Evolutionary conservation across 2,113 vertebrate species (phyloP).

Genomic region (Eudyptes chrysolophus): DNA sequence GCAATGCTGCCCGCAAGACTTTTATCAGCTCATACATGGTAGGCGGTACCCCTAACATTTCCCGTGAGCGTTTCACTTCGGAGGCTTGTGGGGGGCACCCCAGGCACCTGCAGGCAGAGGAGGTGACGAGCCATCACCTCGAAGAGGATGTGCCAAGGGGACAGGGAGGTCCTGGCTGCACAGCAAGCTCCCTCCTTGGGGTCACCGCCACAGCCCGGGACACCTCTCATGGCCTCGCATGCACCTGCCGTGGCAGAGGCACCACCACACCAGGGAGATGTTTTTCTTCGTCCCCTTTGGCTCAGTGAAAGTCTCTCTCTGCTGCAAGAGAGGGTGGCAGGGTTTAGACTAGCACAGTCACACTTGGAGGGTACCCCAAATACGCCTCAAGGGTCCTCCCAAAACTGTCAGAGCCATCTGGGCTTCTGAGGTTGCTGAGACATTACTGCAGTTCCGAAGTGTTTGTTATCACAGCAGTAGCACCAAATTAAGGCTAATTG

Average conservation of each 20-base stretch:
- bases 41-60: neutral
- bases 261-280: neutral
- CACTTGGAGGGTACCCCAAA: neutral
- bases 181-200: neutral
- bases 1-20: neutral
- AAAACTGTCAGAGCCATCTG: neutral
- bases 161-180: fast-evolving
- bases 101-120: neutral
- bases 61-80: fast-evolving
- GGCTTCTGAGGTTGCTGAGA: neutral
- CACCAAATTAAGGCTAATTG: neutral
- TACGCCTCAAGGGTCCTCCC: neutral
- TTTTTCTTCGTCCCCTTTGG: neutral
- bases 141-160: neutral
- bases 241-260: fast-evolving
- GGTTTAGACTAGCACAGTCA: neutral
- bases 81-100: neutral
- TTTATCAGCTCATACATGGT: neutral
- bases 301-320: neutral
- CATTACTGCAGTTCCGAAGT: neutral
- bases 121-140: neutral
- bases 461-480: neutral
- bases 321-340: neutral
- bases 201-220: fast-evolving
- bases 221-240: fast-evolving